Evolutionary conservation across 2,888 invertebrate species (phyloP), one percentile per base, ranked within the genome.

Genomic region (Leucophenga montana): DNA sequence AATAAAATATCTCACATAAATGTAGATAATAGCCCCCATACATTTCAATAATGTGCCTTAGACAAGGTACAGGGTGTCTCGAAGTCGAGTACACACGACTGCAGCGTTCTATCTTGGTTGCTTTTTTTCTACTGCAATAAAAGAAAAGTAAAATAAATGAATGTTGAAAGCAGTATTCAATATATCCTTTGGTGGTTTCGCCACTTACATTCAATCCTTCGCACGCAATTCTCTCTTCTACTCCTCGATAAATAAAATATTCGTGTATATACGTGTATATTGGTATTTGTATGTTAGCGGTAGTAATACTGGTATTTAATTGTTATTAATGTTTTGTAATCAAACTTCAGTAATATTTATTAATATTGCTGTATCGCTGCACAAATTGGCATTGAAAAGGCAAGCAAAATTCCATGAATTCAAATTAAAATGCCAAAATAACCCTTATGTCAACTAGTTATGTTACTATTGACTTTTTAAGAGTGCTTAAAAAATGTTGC

Each of bases 291-390:
- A 11, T 39, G 39, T 16, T 22, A 39, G 61, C 18, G 61, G 61
- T 27, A 61, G 14, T 18, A 27, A 27, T 71, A 4, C 73, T 75
- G 72, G 20, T 77, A 77, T 77, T 79, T 82, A 82, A 82, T 84
- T 84, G 83, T 83, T 82, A 82, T 84, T 82, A 84, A 82, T 84
- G 77, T 72, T 65, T 68, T 39, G 59, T 70, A 65, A 67, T 53
- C 59, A 69, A 70, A 78, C 74, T 78, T 78, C 80, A 83, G 83
- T 84, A 77, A 79, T 83, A 84, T 84, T 82, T 82, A 82, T 82
- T 80, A 76, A 69, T 68, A 5, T 39, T 39, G 8, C 11, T 39
- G 8, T 11, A 39, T 8, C 11, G 39, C 39, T 3, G 39, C 39
- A 11, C 11, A 1, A 39, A 39, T 39, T 39, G 39, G 1, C 39